Evolutionary conservation across 2,797 vertebrate genomes (phyloP).

Genomic region (Parauchenoglanis ngamensis): DNA sequence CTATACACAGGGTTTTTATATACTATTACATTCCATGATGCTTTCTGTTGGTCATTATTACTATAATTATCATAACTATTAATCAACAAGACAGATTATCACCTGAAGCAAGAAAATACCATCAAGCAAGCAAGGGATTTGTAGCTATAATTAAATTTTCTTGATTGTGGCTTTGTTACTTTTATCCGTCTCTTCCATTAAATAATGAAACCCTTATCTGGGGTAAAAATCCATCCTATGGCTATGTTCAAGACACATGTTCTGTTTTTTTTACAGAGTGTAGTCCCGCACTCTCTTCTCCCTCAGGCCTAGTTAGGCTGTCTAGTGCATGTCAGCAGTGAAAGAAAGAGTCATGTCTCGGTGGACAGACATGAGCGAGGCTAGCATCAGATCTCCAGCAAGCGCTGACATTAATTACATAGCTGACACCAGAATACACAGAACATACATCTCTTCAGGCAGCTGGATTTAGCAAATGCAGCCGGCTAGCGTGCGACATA

Average conservation of each 20-base stretch:
- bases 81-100: background rate
- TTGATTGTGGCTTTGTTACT: background rate
- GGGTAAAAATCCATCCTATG: constrained; percentile 11
- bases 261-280: constrained; percentile 26
- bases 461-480: constrained; percentile 38
- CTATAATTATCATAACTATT: background rate
- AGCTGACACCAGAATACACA: constrained; percentile 45
- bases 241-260: constrained; percentile 45
- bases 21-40: background rate
- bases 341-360: constrained; percentile 64
- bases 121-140: background rate
- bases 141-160: constrained; percentile 28
- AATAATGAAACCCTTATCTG: constrained; percentile 24
- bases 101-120: too few relatives aligned
- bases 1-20: background rate
- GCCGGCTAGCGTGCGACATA: constrained; percentile 32
- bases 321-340: constrained; percentile 65
- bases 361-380: constrained; percentile 47
- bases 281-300: constrained; percentile 31
- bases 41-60: background rate
- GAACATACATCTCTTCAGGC: constrained; percentile 37
- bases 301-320: constrained; percentile 51
- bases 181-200: constrained; percentile 8
- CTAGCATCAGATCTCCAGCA: constrained; percentile 49
- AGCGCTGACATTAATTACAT: constrained; percentile 53